These are phyloP conservation scores for Metalampra italica DNA, from an alignment of 2,888 invertebrate genomes.

Conservation along the genomic window DNA sequence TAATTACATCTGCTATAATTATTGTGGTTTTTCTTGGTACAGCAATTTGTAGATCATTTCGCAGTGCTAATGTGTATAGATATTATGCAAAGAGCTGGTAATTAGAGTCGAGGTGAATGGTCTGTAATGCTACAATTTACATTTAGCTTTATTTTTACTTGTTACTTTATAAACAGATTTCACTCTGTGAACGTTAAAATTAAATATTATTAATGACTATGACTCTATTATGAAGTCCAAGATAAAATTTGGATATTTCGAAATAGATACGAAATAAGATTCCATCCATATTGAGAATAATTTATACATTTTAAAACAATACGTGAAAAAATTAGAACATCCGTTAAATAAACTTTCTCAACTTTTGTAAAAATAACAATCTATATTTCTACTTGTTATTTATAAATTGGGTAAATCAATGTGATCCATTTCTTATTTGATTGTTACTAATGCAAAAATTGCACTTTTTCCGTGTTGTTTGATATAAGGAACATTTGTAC, in stretches of 20 bases:
- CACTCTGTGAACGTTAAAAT: neutral
- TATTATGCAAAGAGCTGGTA: conserved; percentile 67
- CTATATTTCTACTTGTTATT: too few species aligned
- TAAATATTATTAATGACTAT: neutral
- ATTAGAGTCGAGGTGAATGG: conserved; percentile 64
- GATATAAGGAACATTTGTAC: too few species aligned
- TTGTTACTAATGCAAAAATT: too few species aligned
- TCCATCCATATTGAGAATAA: too few species aligned
- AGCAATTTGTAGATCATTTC: conserved; percentile 69
- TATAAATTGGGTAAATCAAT: too few species aligned
- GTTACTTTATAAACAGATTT: conserved; percentile 15
- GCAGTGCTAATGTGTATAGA: conserved; percentile 69
- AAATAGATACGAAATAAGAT: neutral
- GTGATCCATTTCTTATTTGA: too few species aligned
- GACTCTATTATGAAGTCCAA: neutral
- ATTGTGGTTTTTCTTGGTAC: conserved; percentile 52
- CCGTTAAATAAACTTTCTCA: too few species aligned
- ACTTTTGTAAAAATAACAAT: too few species aligned
- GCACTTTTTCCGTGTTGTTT: too few species aligned
- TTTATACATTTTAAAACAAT: too few species aligned
- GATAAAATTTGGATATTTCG: neutral
- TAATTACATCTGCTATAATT: conserved; percentile 59
- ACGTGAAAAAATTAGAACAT: too few species aligned
- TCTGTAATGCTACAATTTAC: conserved; percentile 58
- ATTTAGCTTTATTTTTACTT: conserved; percentile 38